Evolutionary conservation across 1,140 invertebrate species (phyloP), one percentile per base, ranked within the genome.

Genomic region (Pachypeltis micranthus): DNA sequence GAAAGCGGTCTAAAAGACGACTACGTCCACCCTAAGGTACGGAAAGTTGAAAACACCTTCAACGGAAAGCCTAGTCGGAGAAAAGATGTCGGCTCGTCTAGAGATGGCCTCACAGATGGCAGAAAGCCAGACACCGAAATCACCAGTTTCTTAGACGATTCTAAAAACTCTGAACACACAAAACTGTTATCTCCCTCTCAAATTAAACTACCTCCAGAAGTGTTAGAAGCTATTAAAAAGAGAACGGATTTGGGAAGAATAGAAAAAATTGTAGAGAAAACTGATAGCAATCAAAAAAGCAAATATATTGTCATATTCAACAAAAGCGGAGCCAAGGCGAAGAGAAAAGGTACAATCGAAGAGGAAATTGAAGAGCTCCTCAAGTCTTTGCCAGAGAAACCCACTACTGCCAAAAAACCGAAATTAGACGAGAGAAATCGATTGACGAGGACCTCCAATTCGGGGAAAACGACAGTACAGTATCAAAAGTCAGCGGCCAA

Each of bases 251-350:
- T 51, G 47, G 47, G 47, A 21, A 51, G 47, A 21, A 51, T 51
- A 51, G 47, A 51, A 21, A 51, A 51, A 21, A 51, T 51, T 21
- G 47, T 51, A 4, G 47, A 51, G 21, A 51, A 51, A 21, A 51
- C 47, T 10, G 47, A 51, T 21, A 21, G 12, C 47, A 51, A 51
- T 21, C 10, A 51, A 7, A 51, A 51, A 21, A 51, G 47, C 21
- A 51, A 51, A 21, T 51, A 51, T 21, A 51, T 51, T 21, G 47
- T 51, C 4, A 51, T 51, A 51, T 51, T 51, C 47, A 51, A 51
- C 47, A 10, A 21, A 21, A 21, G 47, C 10, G 4, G 4, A 7
- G 10, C 7, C 47, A 21, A 10, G 7, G 12, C 47, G 4, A 7
- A 21, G 47, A 51, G 23, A 21, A 51, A 51, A 21, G 47, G 47